Evolutionary conservation across 2,797 vertebrate species (phyloP).

Genomic region (Tarsius wallacei): DNA sequence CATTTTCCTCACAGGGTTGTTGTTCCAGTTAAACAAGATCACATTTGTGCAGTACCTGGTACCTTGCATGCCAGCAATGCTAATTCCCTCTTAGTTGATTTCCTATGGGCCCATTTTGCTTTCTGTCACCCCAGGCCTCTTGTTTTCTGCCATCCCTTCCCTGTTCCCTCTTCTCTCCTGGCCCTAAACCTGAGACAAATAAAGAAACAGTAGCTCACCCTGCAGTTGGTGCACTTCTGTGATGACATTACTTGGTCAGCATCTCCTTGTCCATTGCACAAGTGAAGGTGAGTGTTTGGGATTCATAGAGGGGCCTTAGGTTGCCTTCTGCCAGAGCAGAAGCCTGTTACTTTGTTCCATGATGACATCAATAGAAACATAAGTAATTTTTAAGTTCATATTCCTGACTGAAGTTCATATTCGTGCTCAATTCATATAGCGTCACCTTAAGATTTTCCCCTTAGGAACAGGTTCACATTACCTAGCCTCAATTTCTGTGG

Average conservation of each 20-base stretch:
- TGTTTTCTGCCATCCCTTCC: background rate
- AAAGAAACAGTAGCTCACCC: background rate
- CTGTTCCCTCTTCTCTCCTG: background rate
- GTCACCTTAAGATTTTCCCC: background rate
- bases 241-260: background rate
- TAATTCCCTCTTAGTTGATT: conserved; percentile 49
- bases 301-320: background rate
- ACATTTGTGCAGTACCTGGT: background rate
- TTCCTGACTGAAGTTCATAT: background rate
- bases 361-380: background rate
- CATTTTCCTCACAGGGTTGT: background rate
- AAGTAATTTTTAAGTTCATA: background rate
- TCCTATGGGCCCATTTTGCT: background rate
- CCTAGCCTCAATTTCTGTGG: background rate
- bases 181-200: background rate
- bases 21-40: background rate
- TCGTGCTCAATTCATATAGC: background rate
- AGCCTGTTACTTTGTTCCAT: conserved; percentile 2
- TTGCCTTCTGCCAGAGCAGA: background rate
- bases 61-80: background rate
- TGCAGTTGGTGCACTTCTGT: background rate
- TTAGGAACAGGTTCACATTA: background rate
- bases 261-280: background rate
- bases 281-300: background rate
- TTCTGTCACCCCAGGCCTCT: background rate